A percentile compares a stretch with the other conserved stretches of the same genome.
phyloP scores from a whole-genome alignment of 2,797 vertebrate genomes.

The Tiaroga cobitis region DNA sequence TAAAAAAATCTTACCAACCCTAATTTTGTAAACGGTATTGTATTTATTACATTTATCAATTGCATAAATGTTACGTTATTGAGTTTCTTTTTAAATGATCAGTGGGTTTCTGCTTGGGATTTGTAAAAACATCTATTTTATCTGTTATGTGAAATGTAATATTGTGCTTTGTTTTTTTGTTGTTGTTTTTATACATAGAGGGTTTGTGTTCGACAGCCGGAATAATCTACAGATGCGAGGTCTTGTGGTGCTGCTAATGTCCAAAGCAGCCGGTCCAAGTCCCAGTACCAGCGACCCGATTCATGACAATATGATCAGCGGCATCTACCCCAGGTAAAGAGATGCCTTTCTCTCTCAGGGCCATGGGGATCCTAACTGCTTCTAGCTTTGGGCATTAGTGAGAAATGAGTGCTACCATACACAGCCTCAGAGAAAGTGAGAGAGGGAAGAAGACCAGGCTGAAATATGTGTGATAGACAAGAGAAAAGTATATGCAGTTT shows the following conservation, averaged over 20 bases:
- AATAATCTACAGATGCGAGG: slow-evolving; percentile 93
- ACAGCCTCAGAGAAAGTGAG: slow-evolving; percentile 18
- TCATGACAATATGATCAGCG: slow-evolving; percentile 89
- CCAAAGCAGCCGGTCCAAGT: slow-evolving; percentile 94
- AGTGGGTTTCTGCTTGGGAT: background rate
- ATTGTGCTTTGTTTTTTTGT: background rate
- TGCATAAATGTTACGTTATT: background rate
- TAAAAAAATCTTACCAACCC: too few species aligned
- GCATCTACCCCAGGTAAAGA: slow-evolving; percentile 93
- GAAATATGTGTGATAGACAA: background rate
- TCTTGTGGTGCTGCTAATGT: slow-evolving; percentile 90
- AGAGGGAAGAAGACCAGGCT: background rate
- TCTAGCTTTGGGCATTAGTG: slow-evolving; percentile 35
- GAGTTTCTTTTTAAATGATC: too few species aligned
- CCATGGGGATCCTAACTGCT: slow-evolving; percentile 22
- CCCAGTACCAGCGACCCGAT: slow-evolving; percentile 70
- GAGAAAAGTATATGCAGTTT: background rate
- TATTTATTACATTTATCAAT: background rate
- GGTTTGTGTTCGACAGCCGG: slow-evolving; percentile 88
- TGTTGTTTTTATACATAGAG: slow-evolving; percentile 74
- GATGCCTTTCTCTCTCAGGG: background rate
- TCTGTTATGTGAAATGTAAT: background rate
- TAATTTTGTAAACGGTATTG: background rate
- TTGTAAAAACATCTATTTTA: background rate
- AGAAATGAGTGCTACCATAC: slow-evolving; percentile 16